These are phyloP conservation scores for Rhyacichthys aspro DNA, from an alignment of 2,797 vertebrate species.

Conservation along the genomic window DNA sequence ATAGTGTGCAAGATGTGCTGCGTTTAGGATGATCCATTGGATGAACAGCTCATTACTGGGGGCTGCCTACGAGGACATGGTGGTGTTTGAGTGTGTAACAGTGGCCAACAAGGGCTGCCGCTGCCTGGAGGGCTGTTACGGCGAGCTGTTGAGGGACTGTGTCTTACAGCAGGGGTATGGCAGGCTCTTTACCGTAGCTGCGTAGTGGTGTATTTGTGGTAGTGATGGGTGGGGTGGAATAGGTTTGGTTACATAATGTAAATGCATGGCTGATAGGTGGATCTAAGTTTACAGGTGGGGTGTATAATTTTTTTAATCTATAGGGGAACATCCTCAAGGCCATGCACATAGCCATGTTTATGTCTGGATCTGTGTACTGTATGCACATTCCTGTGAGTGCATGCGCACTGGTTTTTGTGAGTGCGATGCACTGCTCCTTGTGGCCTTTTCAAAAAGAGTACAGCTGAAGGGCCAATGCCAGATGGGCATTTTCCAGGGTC, in stretches of 20 bases:
- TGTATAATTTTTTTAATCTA: not conserved
- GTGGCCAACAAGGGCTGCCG: conserved; percentile 63
- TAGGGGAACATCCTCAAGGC: not conserved
- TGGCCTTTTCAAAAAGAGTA: conserved; percentile 54
- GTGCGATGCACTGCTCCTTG: conserved; percentile 36
- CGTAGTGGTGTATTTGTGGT: conserved; percentile 26
- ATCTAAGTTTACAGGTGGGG: conserved; percentile 8
- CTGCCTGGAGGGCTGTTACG: conserved; percentile 71
- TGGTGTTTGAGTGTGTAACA: conserved; percentile 76
- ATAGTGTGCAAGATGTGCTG: conserved; percentile 24
- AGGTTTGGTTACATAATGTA: conserved; percentile 40
- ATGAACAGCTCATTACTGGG: conserved; percentile 65
- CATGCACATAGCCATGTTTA: conserved; percentile 36
- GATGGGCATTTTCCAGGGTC: conserved; percentile 77
- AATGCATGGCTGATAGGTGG: not conserved
- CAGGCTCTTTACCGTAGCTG: conserved; percentile 11
- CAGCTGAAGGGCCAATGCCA: conserved; percentile 66
- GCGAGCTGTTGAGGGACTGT: conserved; percentile 66
- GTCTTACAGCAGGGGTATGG: conserved; percentile 71
- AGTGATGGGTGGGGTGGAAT: conserved; percentile 30
- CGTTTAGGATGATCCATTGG: conserved; percentile 63
- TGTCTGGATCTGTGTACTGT: conserved; percentile 41
- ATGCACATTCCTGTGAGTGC: conserved; percentile 42
- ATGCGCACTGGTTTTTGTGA: conserved; percentile 31
- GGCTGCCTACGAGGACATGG: conserved; percentile 60